Percentiles rank a stretch among this genome's conserved stretches.
phyloP scores from a whole-genome alignment of 2,888 invertebrate species.

The Aromia moschata region DNA sequence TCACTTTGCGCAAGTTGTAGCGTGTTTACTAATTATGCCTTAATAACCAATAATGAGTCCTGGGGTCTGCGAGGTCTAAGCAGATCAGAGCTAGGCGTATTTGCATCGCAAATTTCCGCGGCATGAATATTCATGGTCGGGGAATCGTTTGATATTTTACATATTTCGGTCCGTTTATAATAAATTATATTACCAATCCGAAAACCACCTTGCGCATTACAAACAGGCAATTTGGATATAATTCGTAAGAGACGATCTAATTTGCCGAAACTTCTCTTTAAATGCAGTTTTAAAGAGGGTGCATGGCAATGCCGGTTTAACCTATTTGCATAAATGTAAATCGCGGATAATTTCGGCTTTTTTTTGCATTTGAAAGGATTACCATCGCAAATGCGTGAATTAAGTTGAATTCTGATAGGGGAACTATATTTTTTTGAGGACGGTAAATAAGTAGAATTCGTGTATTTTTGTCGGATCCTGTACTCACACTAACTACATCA shows the following conservation, averaged over 20 bases:
- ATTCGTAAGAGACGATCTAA: conserved; percentile 1
- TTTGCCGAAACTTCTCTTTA: conserved; percentile 21
- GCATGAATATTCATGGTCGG: conserved; percentile 55
- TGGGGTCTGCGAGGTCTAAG: conserved; percentile 42
- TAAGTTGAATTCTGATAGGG: too few species aligned
- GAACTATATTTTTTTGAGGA: too few species aligned
- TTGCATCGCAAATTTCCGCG: conserved; percentile 53
- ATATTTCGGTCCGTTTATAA: conserved; percentile 46
- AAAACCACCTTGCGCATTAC: conserved; percentile 21
- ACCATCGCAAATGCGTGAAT: not conserved
- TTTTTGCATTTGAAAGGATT: conserved; percentile 14
- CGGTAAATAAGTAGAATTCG: too few species aligned
- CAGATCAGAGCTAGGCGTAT: conserved; percentile 46
- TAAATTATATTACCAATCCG: conserved; percentile 23
- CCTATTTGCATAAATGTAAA: conserved; percentile 21
- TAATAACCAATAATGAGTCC: conserved; percentile 57
- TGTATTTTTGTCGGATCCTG: too few species aligned
- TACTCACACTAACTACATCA: too few species aligned
- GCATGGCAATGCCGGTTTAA: conserved; percentile 8
- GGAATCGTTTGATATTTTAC: conserved; percentile 56
- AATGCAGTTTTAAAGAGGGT: conserved; percentile 23
- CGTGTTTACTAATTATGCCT: conserved; percentile 50
- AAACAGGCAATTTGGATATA: conserved; percentile 21
- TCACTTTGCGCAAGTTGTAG: conserved; percentile 34
- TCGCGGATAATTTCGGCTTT: conserved; percentile 8